phyloP scores from a whole-genome alignment of 2,113 vertebrate species.

The Halichoerus grypus region DNA sequence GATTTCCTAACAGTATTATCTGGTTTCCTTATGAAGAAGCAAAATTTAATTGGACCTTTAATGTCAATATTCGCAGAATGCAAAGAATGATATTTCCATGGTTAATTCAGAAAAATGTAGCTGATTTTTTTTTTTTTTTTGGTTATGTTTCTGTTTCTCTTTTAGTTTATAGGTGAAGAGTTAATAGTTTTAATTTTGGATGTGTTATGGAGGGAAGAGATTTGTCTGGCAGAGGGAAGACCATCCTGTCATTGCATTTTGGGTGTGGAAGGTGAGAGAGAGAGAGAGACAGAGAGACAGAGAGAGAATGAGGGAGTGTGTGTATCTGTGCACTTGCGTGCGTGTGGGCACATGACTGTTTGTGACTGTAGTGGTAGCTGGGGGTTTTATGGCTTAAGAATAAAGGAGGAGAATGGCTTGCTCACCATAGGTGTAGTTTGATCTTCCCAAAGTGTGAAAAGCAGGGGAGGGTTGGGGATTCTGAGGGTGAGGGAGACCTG shows the following conservation, averaged over 20 bases:
- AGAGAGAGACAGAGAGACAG: background rate
- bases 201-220: background rate
- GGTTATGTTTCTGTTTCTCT: background rate
- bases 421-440: background rate
- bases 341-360: background rate
- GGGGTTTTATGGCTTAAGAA: background rate
- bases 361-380: background rate
- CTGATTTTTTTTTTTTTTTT: no score
- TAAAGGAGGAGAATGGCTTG: background rate
- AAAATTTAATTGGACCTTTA: background rate
- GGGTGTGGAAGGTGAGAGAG: background rate
- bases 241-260: background rate
- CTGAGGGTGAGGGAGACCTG: background rate
- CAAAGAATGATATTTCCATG: background rate
- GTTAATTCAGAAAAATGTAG: constrained; percentile 35
- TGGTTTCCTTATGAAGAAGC: constrained; percentile 38
- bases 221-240: background rate
- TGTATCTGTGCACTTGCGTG: background rate
- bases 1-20: background rate
- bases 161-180: background rate
- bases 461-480: background rate
- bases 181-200: background rate
- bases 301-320: background rate
- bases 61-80: background rate
- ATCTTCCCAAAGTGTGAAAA: background rate